Percentiles rank a stretch among this genome's conserved stretches.
phyloP scores from a whole-genome alignment of 92 coral and sea anemone genomes.

The Micromussa lordhowensis region DNA sequence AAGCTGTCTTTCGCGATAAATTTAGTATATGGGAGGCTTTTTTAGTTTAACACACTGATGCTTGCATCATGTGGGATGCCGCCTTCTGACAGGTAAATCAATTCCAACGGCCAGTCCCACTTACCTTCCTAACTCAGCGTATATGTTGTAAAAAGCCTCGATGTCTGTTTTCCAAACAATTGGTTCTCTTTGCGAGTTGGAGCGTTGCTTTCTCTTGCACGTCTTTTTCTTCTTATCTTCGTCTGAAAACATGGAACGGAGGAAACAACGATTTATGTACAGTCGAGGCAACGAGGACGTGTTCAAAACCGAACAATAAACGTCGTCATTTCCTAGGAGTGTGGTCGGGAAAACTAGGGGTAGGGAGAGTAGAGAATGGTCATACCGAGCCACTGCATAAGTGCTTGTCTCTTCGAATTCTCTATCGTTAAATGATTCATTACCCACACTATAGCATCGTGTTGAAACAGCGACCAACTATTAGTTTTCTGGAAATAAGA shows the following conservation, averaged over 20 bases:
- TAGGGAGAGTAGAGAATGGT: neutral
- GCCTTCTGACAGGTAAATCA: neutral
- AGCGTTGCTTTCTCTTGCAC: constrained; percentile 17
- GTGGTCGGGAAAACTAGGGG: neutral
- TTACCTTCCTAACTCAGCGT: constrained; percentile 99
- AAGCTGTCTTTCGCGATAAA: too few species aligned
- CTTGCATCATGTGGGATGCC: neutral
- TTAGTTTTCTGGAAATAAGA: neutral
- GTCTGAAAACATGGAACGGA: constrained; percentile 17
- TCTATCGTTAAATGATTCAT: too few species aligned
- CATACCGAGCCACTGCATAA: neutral
- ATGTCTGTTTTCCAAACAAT: constrained; percentile 86
- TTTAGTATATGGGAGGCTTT: too few species aligned
- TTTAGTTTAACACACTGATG: neutral
- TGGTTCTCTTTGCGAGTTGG: constrained; percentile 16
- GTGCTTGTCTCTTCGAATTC: too few species aligned
- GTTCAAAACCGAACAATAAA: neutral
- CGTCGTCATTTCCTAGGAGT: neutral
- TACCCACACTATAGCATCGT: neutral
- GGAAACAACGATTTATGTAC: neutral
- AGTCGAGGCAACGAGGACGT: neutral
- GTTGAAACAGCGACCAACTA: neutral
- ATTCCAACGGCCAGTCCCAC: neutral
- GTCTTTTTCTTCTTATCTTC: constrained; percentile 42
- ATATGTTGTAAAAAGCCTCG: constrained; percentile 82